Evolutionary conservation across 1,140 invertebrate species (phyloP).

Genomic region (Drosophila pruinosa): DNA sequence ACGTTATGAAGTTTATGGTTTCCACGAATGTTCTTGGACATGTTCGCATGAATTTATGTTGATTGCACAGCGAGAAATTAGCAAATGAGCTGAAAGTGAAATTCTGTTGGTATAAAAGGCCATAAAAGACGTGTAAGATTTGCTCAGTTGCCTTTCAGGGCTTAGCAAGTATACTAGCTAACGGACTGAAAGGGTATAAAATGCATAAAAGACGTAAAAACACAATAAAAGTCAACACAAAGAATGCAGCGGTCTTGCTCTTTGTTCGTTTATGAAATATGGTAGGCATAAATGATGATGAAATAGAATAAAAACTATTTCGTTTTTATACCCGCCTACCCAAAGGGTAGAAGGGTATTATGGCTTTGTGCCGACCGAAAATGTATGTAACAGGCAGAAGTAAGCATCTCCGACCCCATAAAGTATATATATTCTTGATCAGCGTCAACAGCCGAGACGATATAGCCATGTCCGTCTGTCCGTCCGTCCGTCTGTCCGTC

Average conservation of each 20-base stretch:
- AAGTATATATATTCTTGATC: too few species aligned
- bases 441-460: too few species aligned
- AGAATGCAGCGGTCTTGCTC: conserved; percentile 4
- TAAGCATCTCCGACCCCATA: too few species aligned
- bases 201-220: background rate
- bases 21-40: conserved; percentile 29
- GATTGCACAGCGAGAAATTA: conserved; percentile 41
- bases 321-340: too few species aligned
- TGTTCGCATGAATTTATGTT: conserved; percentile 53
- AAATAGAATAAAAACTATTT: background rate
- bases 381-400: too few species aligned
- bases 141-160: conserved; percentile 11
- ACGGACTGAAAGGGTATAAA: background rate
- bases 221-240: conserved; percentile 9
- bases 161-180: background rate
- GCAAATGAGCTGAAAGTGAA: background rate
- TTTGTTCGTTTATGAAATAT: background rate
- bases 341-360: too few species aligned
- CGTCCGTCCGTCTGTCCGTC: too few species aligned
- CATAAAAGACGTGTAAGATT: conserved; percentile 41
- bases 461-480: too few species aligned
- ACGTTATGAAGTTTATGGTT: conserved; percentile 57
- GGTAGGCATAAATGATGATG: background rate
- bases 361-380: too few species aligned
- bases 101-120: conserved; percentile 6